These are phyloP conservation scores for Pseudanteris insignis DNA, from an alignment of 2,888 invertebrate species.

Conservation along the genomic window DNA sequence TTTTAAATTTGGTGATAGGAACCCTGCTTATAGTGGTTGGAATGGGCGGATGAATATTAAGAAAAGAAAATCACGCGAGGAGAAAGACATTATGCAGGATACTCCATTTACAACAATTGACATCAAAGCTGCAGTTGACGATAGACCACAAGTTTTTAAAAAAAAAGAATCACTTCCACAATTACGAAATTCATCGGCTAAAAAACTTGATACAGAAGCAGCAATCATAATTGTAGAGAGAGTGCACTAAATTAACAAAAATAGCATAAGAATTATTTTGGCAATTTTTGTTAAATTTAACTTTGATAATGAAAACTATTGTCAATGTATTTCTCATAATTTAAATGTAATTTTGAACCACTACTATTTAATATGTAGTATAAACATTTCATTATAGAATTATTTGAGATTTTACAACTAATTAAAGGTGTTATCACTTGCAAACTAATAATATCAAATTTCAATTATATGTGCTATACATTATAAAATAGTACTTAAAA, in stretches of 20 bases:
- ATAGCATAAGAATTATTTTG: no score
- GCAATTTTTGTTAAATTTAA: no score
- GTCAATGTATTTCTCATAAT: no score
- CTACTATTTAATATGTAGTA: no score
- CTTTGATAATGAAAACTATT: no score
- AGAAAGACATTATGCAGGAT: constrained; percentile 44
- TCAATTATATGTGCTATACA: no score
- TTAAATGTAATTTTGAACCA: no score
- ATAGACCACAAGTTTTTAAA: constrained; percentile 50
- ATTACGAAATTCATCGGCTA: constrained; percentile 45
- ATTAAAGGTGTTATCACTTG: no score
- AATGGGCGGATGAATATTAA: constrained; percentile 23
- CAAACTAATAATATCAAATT: no score
- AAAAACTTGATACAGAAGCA: constrained; percentile 48
- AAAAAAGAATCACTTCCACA: constrained; percentile 54
- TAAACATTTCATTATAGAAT: background rate
- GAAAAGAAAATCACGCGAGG: constrained; percentile 37
- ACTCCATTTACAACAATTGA: constrained; percentile 56
- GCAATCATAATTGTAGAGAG: constrained; percentile 53
- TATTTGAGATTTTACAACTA: no score
- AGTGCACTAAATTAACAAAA: constrained; percentile 19
- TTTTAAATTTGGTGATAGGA: constrained; percentile 29
- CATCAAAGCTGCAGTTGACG: constrained; percentile 49
- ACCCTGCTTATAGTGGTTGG: constrained; percentile 15
- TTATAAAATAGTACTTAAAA: no score